Conservation (phyloP, 2,113 vertebrate genomes). For the Halcyon senegalensis region DNA sequence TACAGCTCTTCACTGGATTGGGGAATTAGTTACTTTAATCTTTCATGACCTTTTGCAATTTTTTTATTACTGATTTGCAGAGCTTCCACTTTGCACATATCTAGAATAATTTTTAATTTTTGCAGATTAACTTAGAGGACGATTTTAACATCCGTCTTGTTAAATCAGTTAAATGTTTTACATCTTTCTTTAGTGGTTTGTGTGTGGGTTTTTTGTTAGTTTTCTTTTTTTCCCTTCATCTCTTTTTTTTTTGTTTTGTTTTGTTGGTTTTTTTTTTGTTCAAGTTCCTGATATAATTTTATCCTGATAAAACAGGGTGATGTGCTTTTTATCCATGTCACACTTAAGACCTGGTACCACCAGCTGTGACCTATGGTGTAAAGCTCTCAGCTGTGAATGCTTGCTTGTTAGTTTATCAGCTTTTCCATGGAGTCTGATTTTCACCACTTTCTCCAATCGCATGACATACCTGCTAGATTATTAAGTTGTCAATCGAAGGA, state of each 20-base stretch:
- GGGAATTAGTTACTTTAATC: background rate
- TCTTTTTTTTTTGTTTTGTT: background rate
- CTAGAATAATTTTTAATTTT: background rate
- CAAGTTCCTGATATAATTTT: background rate
- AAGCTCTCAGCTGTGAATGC: conserved; percentile 19
- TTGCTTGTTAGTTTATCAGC: background rate
- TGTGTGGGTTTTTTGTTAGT: too few relatives aligned
- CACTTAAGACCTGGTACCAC: background rate
- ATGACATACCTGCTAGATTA: background rate
- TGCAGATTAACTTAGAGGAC: background rate
- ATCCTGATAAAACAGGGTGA: background rate
- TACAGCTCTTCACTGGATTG: background rate
- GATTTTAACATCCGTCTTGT: background rate
- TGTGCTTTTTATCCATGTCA: background rate
- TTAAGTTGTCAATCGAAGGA: background rate
- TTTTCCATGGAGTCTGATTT: background rate
- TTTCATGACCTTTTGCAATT: background rate
- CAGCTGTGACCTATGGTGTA: background rate
- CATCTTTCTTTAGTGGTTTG: background rate
- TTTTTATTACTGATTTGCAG: background rate
- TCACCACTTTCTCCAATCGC: background rate
- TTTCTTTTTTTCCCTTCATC: background rate
- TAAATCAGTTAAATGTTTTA: background rate
- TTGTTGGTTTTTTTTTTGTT: background rate
- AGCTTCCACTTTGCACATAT: background rate